phyloP scores from a whole-genome alignment of 2,113 vertebrate species.

The Pao palembangensis region DNA sequence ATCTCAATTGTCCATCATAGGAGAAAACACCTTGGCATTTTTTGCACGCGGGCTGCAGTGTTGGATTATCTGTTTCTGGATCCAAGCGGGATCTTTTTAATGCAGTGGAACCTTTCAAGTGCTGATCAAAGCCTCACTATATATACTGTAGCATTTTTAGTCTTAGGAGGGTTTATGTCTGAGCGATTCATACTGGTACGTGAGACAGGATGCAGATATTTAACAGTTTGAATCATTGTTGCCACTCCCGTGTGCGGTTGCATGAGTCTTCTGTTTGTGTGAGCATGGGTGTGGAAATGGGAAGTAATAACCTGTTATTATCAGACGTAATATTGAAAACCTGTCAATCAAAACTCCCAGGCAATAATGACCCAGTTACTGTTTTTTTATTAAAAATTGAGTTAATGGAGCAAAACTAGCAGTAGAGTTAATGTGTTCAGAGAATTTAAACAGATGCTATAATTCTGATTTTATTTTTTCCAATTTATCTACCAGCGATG shows the following conservation, averaged over 20 bases:
- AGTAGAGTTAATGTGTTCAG: too few relatives aligned
- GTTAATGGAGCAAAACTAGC: too few relatives aligned
- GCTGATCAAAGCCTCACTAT: not conserved
- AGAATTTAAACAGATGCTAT: too few relatives aligned
- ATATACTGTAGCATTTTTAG: constrained; percentile 34
- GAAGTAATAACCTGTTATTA: constrained; percentile 49
- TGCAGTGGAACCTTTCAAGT: not conserved
- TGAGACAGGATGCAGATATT: constrained; percentile 41
- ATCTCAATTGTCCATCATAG: too few relatives aligned
- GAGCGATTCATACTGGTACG: constrained; percentile 29
- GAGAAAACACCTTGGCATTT: too few relatives aligned
- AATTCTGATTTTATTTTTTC: too few relatives aligned
- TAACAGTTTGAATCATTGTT: constrained; percentile 22
- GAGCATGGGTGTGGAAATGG: constrained; percentile 38
- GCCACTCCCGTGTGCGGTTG: constrained; percentile 31
- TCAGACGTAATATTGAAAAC: constrained; percentile 3
- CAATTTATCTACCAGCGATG: not conserved
- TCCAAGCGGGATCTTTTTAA: not conserved
- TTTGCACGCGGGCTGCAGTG: too few relatives aligned
- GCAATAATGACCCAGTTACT: not conserved
- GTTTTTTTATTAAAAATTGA: not conserved
- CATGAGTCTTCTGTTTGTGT: constrained; percentile 36
- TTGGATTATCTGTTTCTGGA: not conserved
- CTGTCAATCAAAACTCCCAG: not conserved
- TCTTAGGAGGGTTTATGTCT: constrained; percentile 17